Evolutionary conservation across 1,140 invertebrate genomes (phyloP).

Genomic region (Tetramorium simillimum): DNA sequence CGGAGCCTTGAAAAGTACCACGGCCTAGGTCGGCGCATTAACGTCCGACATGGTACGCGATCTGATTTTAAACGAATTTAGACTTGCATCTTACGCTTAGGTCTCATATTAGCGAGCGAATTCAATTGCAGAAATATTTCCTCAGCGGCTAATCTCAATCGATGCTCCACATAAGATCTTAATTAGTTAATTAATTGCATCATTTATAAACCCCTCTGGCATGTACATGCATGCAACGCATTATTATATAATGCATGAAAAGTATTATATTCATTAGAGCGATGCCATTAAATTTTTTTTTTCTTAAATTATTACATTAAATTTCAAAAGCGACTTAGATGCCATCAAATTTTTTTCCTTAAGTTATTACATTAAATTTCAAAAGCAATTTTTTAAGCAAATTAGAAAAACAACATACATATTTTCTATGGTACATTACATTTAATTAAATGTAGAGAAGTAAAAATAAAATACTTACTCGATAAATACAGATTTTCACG

Average conservation of each 20-base stretch:
- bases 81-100: neutral
- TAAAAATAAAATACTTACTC: neutral
- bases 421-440: neutral
- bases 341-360: neutral
- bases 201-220: neutral
- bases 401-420: too few relatives aligned
- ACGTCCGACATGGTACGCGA: slow-evolving; percentile 6
- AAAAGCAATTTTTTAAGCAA: neutral
- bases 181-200: slow-evolving; percentile 12
- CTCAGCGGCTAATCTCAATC: neutral
- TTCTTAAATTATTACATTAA: neutral
- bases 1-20: slow-evolving; percentile 47
- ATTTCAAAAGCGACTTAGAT: neutral
- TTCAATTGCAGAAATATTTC: slow-evolving; percentile 32
- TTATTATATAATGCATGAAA: neutral
- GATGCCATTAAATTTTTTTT: neutral
- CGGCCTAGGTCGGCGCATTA: slow-evolving; percentile 37
- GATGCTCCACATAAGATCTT: neutral
- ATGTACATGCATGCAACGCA: neutral
- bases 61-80: slow-evolving; percentile 8
- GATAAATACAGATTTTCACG: neutral
- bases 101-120: neutral
- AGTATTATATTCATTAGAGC: slow-evolving; percentile 19
- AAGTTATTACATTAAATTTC: neutral
- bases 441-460: neutral